Base-by-base conservation (phyloP, 2,888 invertebrate genomes). In the Amphipyra berbera region DNA sequence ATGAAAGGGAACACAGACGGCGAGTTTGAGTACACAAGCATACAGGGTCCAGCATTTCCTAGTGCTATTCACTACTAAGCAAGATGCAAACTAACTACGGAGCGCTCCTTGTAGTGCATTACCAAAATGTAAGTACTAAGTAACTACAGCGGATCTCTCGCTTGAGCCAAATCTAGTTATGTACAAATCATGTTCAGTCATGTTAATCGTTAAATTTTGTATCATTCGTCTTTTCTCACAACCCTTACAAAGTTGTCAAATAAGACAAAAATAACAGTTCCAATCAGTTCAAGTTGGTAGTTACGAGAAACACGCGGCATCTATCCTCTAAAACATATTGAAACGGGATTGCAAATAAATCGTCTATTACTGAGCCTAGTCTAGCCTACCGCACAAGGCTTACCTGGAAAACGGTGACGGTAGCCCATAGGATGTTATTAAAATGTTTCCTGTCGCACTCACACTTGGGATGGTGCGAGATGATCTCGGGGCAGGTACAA, bases 401-500 rank as follows among this genome's bases (percentile, higher is more conserved):
- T 97, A 98, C 98, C 98, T 98, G 98, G 93, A 99, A 99, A 78
- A 99, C 99, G 91, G 99, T 99, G 95, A 99, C 98, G 85, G 98
- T 98, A 84, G 99, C 98, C 98, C 98, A 98, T 88, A 99, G 97
- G 96, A 99, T 97, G 96, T 98, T 98, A 97, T 99, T 98, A 97
- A 98, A 99, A 96, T 99, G 98, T 96, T 98, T 99, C 95, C 99
- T 96, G 96, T 98, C 98, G 96, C 99, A 99, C 95, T 97, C 97
- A 96, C 99, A 99, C 95, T 97, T 96, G 92, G 97, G 97, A 95
- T 97, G 97, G 94, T 97, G 97, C 93, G 97, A 97, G 93, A 97
- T 96, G 95, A 98, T 98, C 96, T 98, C 98, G 90, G 97, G 96
- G 96, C 99, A 99, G 95, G 97, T 97, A 96, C 99, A 99, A 95